A percentile compares a stretch with the other conserved stretches of the same genome.
phyloP scores from a whole-genome alignment of 2,888 invertebrate genomes.

The Timandra comae region DNA sequence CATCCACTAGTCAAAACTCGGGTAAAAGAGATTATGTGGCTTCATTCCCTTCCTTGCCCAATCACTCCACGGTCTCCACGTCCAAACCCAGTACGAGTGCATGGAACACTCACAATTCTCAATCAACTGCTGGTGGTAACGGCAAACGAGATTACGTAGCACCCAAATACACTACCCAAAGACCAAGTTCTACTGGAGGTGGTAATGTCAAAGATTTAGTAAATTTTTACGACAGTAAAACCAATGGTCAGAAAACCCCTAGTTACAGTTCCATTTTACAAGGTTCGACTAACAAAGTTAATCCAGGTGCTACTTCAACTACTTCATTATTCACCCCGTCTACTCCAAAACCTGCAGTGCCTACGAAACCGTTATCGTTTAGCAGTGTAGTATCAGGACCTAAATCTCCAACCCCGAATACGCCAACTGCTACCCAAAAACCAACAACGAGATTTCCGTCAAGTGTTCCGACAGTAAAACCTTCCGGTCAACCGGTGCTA shows the following conservation, averaged over 20 bases:
- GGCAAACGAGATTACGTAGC: slow-evolving; percentile 53
- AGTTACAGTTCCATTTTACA: slow-evolving; percentile 60
- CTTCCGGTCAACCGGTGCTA: slow-evolving; percentile 39
- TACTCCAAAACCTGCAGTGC: slow-evolving; percentile 23
- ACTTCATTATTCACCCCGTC: slow-evolving; percentile 22
- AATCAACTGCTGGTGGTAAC: slow-evolving; percentile 2
- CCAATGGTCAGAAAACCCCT: slow-evolving; percentile 28
- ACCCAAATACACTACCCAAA: slow-evolving; percentile 39
- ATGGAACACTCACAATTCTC: slow-evolving; percentile 6
- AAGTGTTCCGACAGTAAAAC: slow-evolving; percentile 25
- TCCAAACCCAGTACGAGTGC: slow-evolving; percentile 9
- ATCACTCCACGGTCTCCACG: slow-evolving; percentile 7
- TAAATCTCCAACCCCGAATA: slow-evolving; percentile 31
- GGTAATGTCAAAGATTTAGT: slow-evolving; percentile 62
- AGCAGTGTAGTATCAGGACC: slow-evolving; percentile 46
- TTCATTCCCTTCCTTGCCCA: slow-evolving; percentile 10
- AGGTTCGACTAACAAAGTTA: slow-evolving; percentile 30
- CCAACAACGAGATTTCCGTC: slow-evolving; percentile 26
- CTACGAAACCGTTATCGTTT: slow-evolving; percentile 47
- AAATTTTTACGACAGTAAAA: slow-evolving; percentile 53
- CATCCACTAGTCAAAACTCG: slow-evolving; percentile 8
- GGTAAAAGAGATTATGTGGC: slow-evolving; percentile 18
- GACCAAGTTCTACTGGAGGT: slow-evolving; percentile 25
- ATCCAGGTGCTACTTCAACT: slow-evolving; percentile 16
- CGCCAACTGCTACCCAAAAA: slow-evolving; percentile 26